A percentile compares a stretch with the other conserved stretches of the same genome.
Conservation (phyloP, 2,113 vertebrate species). For the Columba livia region DNA sequence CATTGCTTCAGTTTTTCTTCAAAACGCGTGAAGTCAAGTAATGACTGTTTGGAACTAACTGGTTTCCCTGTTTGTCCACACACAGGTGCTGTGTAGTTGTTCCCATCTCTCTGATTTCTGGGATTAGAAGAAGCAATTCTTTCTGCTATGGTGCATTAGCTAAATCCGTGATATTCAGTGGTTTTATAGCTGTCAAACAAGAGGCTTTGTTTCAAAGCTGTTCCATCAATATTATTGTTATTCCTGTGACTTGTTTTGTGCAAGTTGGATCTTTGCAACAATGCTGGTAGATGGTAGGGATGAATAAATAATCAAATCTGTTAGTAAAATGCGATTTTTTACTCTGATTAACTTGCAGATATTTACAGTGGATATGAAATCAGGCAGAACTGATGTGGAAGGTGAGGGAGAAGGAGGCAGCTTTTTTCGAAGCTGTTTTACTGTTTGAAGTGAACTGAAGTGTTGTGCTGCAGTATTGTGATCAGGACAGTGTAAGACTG, state of each 20-base stretch:
- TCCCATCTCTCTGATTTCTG: neutral
- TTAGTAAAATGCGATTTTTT: constrained; percentile 25
- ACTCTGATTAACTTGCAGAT: constrained; percentile 24
- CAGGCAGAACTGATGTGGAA: neutral
- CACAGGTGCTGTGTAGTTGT: neutral
- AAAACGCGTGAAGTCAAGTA: neutral
- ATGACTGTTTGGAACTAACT: neutral
- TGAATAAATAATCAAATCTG: constrained; percentile 35
- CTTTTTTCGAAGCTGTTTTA: constrained; percentile 1
- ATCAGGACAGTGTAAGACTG: neutral
- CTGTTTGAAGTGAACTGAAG: neutral
- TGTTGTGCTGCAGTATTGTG: neutral
- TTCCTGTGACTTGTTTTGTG: neutral
- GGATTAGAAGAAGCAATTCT: neutral
- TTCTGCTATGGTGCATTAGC: neutral
- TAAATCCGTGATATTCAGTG: neutral
- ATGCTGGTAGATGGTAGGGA: neutral
- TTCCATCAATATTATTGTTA: constrained; percentile 16
- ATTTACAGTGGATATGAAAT: constrained; percentile 37
- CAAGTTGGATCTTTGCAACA: neutral
- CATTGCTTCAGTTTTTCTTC: neutral
- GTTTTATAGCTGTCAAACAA: neutral
- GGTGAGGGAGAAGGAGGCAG: neutral
- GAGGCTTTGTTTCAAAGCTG: neutral
- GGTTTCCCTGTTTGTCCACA: neutral